Base-by-base conservation (phyloP, 53 echinoderm and acorn worm genomes). In the Echinarachnius parma region DNA sequence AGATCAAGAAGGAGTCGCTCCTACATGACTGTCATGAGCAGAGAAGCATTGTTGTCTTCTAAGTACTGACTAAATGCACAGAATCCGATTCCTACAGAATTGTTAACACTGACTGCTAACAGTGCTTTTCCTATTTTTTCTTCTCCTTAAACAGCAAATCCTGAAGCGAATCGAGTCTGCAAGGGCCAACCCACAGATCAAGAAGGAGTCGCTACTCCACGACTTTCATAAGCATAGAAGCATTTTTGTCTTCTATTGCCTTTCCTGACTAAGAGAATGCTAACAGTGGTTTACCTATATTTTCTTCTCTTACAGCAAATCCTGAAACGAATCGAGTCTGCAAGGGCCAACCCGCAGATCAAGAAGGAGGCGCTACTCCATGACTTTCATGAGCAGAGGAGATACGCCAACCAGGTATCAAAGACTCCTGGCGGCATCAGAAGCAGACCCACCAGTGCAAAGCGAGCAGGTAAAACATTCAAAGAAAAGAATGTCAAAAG, bases 391-490 rank as follows among this genome's bases (percentile, higher is more conserved):
- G 83, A 76, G 36, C 85, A 90, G 53, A 69, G 75, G 84, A 75
- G 81, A 44, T 94, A 94, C 53, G 86, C 83, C 33, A 61, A 56
- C 13, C 95, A 94, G 66, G 90, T 94, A 13, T 82, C 89, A 8
- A 93, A 83, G 64, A 75, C 77, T 25, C 71, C 93, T 9, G 74
- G 74, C 9, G 74, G 74, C 7, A 27, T 65, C 33, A 66, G 78
- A 26, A 30, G 62, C 25, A 68, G 84, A 42, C 90, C 90, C 60
- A 27, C 66, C 15, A 89, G 90, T 84, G 87, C 83, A 22, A 83
- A 74, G 53, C 62, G 66, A 68, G n/a, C 86, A 46, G 87, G 90
- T 87, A 81, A 67, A 66, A 34, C 34, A 24, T 23, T 39, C n/a
- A n/a, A n/a, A n/a, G n/a, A n/a, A n/a, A n/a, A n/a, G n/a, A n/a